These are phyloP conservation scores for Microctonus hyperodae DNA, from an alignment of 2,888 invertebrate species.

Conservation along the genomic window DNA sequence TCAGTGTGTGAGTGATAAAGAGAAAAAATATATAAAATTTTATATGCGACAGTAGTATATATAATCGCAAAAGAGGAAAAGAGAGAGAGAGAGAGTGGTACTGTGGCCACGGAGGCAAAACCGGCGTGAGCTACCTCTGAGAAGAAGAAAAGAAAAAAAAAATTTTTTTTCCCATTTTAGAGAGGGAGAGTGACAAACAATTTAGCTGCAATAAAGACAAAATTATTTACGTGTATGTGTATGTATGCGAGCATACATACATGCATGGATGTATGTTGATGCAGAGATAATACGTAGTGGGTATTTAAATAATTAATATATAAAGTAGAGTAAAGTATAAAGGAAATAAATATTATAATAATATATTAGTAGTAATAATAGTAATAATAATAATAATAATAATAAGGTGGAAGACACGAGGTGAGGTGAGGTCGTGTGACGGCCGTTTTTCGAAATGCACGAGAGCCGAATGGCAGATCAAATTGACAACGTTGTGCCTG, in stretches of 20 bases:
- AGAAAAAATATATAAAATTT: too few relatives aligned
- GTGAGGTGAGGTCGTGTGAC: conserved; percentile 10
- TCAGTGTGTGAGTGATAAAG: conserved; percentile 5
- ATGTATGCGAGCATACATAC: conserved; percentile 1
- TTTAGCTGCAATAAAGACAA: background rate
- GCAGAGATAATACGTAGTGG: too few relatives aligned
- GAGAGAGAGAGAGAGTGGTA: background rate
- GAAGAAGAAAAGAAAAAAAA: too few relatives aligned
- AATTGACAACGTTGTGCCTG: conserved; percentile 34
- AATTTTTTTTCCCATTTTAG: too few relatives aligned
- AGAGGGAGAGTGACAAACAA: background rate
- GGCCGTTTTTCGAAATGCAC: conserved; percentile 51
- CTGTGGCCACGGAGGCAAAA: conserved; percentile 22
- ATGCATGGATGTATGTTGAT: too few relatives aligned
- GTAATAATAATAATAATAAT: too few relatives aligned
- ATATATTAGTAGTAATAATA: too few relatives aligned
- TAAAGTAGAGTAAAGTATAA: too few relatives aligned
- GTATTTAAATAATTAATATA: too few relatives aligned
- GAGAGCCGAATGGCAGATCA: conserved; percentile 57
- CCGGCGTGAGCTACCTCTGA: conserved; percentile 24
- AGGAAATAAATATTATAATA: too few relatives aligned
- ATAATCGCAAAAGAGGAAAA: too few relatives aligned
- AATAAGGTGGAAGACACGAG: background rate
- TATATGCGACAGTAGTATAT: too few relatives aligned
- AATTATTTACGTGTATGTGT: background rate